Percentiles rank a stretch among this genome's conserved stretches.
phyloP scores from a whole-genome alignment of 2,113 vertebrate genomes.

The Ceuthmochares aereus region DNA sequence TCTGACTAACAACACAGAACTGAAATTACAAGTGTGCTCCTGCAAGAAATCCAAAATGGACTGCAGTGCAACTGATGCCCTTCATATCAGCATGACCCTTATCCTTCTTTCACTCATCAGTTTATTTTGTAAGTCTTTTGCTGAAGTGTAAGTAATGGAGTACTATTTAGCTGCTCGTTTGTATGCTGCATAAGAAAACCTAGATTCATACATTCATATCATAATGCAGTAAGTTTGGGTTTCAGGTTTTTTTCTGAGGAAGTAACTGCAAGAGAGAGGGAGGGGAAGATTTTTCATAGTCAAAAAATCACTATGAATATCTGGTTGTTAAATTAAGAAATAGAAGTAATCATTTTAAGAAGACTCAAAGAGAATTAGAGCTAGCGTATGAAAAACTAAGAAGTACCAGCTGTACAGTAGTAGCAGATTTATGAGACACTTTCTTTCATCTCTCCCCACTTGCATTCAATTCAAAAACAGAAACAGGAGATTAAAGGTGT shows the following conservation, averaged over 20 bases:
- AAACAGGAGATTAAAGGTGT: conserved; percentile 65
- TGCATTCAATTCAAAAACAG: conserved; percentile 47
- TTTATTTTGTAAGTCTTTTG: conserved; percentile 80
- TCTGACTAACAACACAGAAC: conserved; percentile 91
- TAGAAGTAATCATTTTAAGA: conserved; percentile 4
- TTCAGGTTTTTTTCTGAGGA: not conserved
- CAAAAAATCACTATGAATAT: not conserved
- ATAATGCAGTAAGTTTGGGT: not conserved
- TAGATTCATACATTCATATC: not conserved
- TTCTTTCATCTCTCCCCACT: conserved; percentile 60
- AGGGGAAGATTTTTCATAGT: not conserved
- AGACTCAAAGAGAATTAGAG: conserved; percentile 47
- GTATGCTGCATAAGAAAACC: not conserved
- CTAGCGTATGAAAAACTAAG: conserved; percentile 1
- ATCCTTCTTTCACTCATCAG: conserved; percentile 81
- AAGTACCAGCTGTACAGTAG: conserved; percentile 32
- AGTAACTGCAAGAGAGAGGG: not conserved
- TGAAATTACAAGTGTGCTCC: conserved; percentile 96
- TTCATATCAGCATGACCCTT: conserved; percentile 75
- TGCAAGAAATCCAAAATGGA: conserved; percentile 96
- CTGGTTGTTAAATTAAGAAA: conserved; percentile 25
- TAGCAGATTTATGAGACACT: conserved; percentile 23
- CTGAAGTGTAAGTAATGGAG: not conserved
- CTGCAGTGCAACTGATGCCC: conserved; percentile 85
- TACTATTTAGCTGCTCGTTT: not conserved